Base-by-base conservation (phyloP, 2,888 invertebrate species). In the Drosophila mulleri region DNA sequence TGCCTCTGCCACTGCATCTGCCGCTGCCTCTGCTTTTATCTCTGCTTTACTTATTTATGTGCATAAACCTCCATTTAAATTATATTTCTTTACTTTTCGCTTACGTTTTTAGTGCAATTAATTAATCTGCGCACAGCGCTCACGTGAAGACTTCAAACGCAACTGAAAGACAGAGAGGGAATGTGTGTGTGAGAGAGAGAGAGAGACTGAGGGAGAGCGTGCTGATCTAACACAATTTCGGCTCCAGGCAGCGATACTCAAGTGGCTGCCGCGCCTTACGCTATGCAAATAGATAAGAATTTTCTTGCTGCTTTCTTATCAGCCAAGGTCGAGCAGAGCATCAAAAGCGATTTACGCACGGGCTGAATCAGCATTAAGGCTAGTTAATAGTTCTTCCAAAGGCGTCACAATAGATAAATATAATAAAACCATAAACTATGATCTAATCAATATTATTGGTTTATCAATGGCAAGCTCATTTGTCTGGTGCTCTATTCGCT, bases 41-140 rank as follows among this genome's bases (percentile, higher is more conserved):
- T n/a, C 44, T 44, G 26, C n/a, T 35, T 64, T 67, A 42, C 60
- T 67, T 67, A 67, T 72, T 61, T 75, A 67, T 73, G 64, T 62
- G 74, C 74, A 78, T 78, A 56, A 73, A 60, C 53, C 60, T 78
- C 45, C 58, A 65, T 78, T 74, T 60, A 39, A 59, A 61, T 54
- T 57, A 29, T 23, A 20, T 48, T 44, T 53, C 32, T 32, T 32
- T 32, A 11, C 11, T 54, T 44, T 29, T 23, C 29, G 45, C 37
- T 29, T 23, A 41, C 39, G 11, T 32, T 39, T 50, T 20, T 23
- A 9, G 16, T 37, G 61, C 78, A 78, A 73, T 76, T 78, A 73
- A 63, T 53, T 45, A 65, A 47, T 41, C 54, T 61, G 67, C 23
- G 53, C 66, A 20, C 60, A 62, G 56, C 63, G 37, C 32, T 53